A percentile compares a stretch with the other conserved stretches of the same genome.
These are phyloP conservation scores for Andrena camellia DNA, from an alignment of 2,888 invertebrate genomes.

Conservation along the genomic window DNA sequence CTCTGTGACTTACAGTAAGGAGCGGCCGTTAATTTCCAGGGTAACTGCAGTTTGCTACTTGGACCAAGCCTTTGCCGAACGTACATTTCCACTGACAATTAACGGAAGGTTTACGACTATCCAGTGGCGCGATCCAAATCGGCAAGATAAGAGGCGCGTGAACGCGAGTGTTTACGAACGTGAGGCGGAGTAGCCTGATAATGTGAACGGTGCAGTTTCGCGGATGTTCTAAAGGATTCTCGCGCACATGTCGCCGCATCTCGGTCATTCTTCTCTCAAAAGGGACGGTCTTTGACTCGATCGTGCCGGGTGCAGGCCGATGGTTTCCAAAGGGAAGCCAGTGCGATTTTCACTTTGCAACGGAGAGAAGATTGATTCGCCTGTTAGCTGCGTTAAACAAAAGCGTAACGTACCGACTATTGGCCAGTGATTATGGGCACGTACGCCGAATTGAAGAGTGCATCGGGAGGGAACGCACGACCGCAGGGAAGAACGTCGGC, in stretches of 20 bases:
- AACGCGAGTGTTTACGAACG: conserved; percentile 81
- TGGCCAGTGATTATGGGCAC: too few species aligned
- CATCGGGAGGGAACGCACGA: too few species aligned
- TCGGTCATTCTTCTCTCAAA: neutral
- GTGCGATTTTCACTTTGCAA: too few species aligned
- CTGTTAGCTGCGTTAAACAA: too few species aligned
- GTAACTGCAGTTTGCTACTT: neutral
- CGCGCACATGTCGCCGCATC: conserved; percentile 50
- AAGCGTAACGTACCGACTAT: too few species aligned
- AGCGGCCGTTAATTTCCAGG: too few species aligned
- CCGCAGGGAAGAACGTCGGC: too few species aligned
- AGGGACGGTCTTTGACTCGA: neutral
- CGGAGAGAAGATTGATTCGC: too few species aligned
- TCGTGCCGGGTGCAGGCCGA: too few species aligned
- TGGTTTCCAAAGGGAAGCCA: too few species aligned
- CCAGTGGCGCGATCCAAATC: neutral
- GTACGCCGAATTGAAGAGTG: too few species aligned
- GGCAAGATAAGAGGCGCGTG: conserved; percentile 58
- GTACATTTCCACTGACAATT: neutral
- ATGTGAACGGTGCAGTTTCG: conserved; percentile 72
- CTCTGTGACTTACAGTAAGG: too few species aligned
- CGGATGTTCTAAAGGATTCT: conserved; percentile 77
- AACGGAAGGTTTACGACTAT: neutral
- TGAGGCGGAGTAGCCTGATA: conserved; percentile 78
- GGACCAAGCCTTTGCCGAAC: neutral